Base-by-base conservation (phyloP, 2,113 vertebrate species). In the Aviceda subcristata region DNA sequence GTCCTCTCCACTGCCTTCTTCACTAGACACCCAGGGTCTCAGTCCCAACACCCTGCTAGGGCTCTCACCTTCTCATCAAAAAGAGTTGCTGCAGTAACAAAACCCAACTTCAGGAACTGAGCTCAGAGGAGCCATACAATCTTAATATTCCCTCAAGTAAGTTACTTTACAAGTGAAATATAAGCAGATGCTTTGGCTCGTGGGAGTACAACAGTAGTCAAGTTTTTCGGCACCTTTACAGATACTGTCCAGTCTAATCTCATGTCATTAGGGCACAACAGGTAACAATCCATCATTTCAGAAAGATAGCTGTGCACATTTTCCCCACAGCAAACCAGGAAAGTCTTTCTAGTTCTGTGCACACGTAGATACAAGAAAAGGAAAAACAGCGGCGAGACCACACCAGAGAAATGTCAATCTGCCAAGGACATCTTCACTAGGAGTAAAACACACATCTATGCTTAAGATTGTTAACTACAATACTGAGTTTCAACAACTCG, bases 221-320 rank as follows among this genome's bases (percentile, higher is more conserved):
- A 64, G 39, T 17, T 56, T n/a, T 32, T 63, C 12, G 77, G 19
- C 19, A 51, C 15, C n/a, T 84, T 50, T 9, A 32, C 56, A 81
- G 23, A 71, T 13, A 22, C 19, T 12, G 15, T 11, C 18, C 60
- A 27, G 21, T 15, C 29, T 39, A 26, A 55, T 26, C 14, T 71
- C n/a, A 29, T 0, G 6, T 32, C 36, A 66, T n/a, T 41, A 39
- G 12, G 27, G 21, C 23, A 43, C 22, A 73, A 62, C 6, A 64
- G 41, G 8, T 2, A 66, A 76, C 17, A 66, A 57, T 22, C 41
- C 22, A 51, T 19, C 38, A 41, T 15, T 75, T 62, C n/a, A 81
- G 24, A 15, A 59, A 63, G 27, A 85, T 0, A 18, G 41, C 10
- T 1, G 26, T 0, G 2, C 9, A 20, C 10, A 6, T 55, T 69